Percentiles rank a stretch among this genome's conserved stretches.
Evolutionary conservation across 2,113 vertebrate species (phyloP).

Genomic region (Scomber scombrus): DNA sequence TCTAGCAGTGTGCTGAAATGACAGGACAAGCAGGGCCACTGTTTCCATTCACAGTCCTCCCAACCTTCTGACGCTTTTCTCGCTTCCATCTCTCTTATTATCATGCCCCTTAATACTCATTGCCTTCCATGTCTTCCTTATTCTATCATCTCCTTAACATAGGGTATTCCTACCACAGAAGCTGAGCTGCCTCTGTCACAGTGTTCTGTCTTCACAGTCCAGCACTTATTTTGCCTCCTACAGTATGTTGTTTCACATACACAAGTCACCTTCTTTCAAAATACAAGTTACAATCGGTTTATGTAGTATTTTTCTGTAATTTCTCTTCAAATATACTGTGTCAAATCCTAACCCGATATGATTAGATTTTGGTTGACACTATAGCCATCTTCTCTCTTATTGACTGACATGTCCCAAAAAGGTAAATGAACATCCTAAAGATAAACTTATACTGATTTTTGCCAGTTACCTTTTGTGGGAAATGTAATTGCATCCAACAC

Average conservation of each 20-base stretch:
- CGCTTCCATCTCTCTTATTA: conserved; percentile 67
- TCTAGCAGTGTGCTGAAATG: conserved; percentile 62
- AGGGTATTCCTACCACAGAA: not conserved
- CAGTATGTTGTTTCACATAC: not conserved
- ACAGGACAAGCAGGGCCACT: conserved; percentile 66
- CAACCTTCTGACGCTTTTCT: conserved; percentile 61
- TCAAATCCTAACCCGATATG: not conserved
- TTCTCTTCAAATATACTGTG: not conserved
- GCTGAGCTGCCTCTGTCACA: conserved; percentile 29
- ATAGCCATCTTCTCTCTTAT: too few relatives aligned
- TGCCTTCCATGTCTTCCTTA: conserved; percentile 41
- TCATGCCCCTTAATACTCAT: conserved; percentile 52
- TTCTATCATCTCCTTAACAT: conserved; percentile 55
- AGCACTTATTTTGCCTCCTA: conserved; percentile 3
- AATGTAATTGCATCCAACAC: too few relatives aligned
- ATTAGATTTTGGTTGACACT: too few relatives aligned
- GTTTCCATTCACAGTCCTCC: conserved; percentile 69
- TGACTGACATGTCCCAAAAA: too few relatives aligned
- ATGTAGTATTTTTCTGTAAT: conserved; percentile 1
- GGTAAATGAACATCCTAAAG: too few relatives aligned
- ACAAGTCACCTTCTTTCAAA: not conserved
- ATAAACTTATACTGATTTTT: too few relatives aligned
- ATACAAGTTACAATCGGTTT: not conserved
- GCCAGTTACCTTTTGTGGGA: too few relatives aligned
- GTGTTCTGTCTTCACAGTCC: conserved; percentile 6